A percentile compares a stretch with the other conserved stretches of the same genome.
Conservation (phyloP, 2,797 vertebrate genomes). For the Ciconia nigra region DNA sequence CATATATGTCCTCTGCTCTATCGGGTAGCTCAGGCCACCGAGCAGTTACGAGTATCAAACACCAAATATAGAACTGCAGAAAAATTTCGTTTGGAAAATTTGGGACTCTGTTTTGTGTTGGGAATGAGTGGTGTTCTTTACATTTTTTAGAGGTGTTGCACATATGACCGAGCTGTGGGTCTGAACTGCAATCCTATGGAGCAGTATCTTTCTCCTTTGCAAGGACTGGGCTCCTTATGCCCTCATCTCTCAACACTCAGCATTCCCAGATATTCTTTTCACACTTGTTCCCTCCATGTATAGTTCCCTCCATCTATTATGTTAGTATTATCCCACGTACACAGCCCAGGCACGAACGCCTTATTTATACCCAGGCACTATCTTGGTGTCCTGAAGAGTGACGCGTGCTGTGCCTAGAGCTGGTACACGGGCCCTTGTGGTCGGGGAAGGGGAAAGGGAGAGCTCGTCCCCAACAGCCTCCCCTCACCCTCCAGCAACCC, state of each 20-base stretch:
- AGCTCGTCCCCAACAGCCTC: background rate
- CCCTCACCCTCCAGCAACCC: background rate
- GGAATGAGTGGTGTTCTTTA: accelerated
- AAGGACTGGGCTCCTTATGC: accelerated
- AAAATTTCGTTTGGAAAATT: background rate
- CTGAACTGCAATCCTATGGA: accelerated
- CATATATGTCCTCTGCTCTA: accelerated
- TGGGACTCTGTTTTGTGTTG: no score
- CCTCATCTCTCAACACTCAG: background rate
- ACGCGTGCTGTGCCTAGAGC: accelerated
- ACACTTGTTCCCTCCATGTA: background rate
- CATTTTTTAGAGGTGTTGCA: background rate
- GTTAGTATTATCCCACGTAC: accelerated
- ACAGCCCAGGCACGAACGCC: background rate
- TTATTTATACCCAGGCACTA: background rate
- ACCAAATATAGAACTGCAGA: accelerated
- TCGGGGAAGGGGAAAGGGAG: background rate
- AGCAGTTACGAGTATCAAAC: background rate
- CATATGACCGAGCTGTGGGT: accelerated
- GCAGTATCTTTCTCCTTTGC: background rate
- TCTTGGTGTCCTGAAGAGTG: background rate
- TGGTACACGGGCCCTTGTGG: accelerated
- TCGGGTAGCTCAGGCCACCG: accelerated
- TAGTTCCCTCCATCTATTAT: background rate
- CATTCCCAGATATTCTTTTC: background rate